Evolutionary conservation across 2,113 vertebrate genomes (phyloP).

Genomic region (human (Homo sapiens)): GRCh38 chr5:12279501-12280000

Average conservation of each 20-base stretch:
- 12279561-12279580: background rate
- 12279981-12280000: background rate
- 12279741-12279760: background rate
- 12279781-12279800: background rate
- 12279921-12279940: background rate
- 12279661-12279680: background rate
- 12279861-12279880: background rate
- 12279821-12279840: background rate
- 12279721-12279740: too few relatives aligned
- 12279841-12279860: background rate
- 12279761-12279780: background rate
- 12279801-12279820: background rate
- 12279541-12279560: background rate
- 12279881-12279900: background rate
- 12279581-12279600: background rate
- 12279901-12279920: background rate
- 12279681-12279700: rapidly evolving
- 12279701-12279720: rapidly evolving
- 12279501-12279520: background rate
- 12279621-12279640: background rate
- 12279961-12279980: background rate
- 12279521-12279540: background rate
- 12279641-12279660: background rate
- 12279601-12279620: background rate
- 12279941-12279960: background rate